Evolutionary conservation across 2,888 invertebrate species (phyloP).

Genomic region (Drosophila nigricruria): DNA sequence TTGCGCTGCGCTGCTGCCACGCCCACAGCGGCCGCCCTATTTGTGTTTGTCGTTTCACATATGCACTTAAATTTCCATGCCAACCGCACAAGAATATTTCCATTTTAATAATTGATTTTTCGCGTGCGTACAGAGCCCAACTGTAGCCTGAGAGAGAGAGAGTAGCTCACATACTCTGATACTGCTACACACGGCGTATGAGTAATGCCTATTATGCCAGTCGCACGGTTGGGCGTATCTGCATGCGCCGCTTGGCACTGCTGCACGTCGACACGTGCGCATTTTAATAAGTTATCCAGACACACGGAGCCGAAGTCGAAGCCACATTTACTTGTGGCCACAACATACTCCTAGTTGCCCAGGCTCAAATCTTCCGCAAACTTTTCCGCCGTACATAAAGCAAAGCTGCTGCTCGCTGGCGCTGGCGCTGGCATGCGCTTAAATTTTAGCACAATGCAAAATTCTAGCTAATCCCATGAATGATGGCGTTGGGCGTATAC

Average conservation of each 20-base stretch:
- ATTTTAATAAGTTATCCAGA: slow-evolving; percentile 66
- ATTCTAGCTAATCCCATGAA: slow-evolving; percentile 18
- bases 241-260: slow-evolving; percentile 64
- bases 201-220: slow-evolving; percentile 51
- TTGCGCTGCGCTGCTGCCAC: slow-evolving; percentile 26
- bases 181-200: slow-evolving; percentile 55
- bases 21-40: slow-evolving; percentile 30
- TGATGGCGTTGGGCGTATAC: slow-evolving; percentile 17
- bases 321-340: slow-evolving; percentile 44
- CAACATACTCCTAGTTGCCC: slow-evolving; percentile 15
- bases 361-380: slow-evolving; percentile 61
- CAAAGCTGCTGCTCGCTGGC: slow-evolving; percentile 32
- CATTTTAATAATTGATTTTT: slow-evolving; percentile 78
- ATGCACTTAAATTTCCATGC: slow-evolving; percentile 61
- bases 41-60: slow-evolving; percentile 60
- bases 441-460: slow-evolving; percentile 16
- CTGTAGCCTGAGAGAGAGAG: slow-evolving; percentile 25
- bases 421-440: slow-evolving; percentile 23
- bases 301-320: slow-evolving; percentile 36
- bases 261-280: slow-evolving; percentile 73
- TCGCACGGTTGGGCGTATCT: slow-evolving; percentile 49
- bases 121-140: slow-evolving; percentile 65
- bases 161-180: background rate
- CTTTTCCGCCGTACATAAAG: slow-evolving; percentile 29
- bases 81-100: slow-evolving; percentile 55